These are phyloP conservation scores for Lophura nycthemera DNA, from an alignment of 2,113 vertebrate species.

Conservation along the genomic window DNA sequence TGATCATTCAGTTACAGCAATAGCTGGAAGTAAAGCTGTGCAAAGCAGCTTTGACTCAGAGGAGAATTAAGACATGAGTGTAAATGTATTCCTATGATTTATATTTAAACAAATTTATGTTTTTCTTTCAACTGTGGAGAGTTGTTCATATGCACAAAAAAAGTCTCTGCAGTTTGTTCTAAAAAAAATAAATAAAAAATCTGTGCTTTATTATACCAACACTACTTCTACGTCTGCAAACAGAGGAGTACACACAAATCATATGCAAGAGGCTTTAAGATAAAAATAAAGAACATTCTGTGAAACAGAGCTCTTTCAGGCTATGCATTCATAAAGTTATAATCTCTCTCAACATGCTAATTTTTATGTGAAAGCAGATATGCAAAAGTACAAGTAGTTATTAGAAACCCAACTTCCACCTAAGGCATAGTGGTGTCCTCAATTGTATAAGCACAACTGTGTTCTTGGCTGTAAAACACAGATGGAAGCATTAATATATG, in stretches of 20 bases:
- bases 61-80: slow-evolving; percentile 27
- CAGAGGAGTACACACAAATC: fast-evolving
- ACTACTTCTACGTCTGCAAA: not conserved
- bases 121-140: not conserved
- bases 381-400: not conserved
- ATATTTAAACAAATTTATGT: not conserved
- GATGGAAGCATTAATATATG: not conserved
- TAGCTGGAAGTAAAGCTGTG: slow-evolving; percentile 16
- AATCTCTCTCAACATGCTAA: not conserved
- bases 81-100: slow-evolving; percentile 38
- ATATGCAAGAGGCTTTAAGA: not conserved
- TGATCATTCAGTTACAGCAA: not conserved
- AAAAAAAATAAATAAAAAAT: not conserved
- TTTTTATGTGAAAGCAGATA: slow-evolving; percentile 3
- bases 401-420: not conserved
- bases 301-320: not conserved
- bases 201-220: not conserved
- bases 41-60: slow-evolving; percentile 48
- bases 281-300: not conserved
- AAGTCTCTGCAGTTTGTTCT: not conserved
- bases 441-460: not conserved
- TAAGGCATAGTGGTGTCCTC: not conserved
- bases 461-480: not conserved
- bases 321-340: slow-evolving; percentile 16
- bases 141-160: not conserved